Evolutionary conservation across 2,797 vertebrate species (phyloP).

Genomic region (Hippopotamyrus pictus): DNA sequence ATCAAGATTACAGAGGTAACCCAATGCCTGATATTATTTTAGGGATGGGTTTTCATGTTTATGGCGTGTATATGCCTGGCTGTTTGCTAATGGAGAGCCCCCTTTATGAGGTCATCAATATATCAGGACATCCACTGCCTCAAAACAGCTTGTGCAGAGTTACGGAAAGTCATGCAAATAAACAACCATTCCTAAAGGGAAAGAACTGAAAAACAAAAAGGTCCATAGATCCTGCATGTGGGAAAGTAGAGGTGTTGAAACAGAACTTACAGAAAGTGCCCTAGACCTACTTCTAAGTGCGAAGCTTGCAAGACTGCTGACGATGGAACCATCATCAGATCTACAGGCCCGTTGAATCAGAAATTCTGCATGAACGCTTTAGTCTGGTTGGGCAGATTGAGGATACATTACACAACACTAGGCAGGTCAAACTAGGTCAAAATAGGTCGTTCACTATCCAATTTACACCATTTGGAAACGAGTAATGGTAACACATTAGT

Average conservation of each 20-base stretch:
- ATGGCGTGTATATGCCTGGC: neutral
- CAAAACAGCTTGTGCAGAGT: neutral
- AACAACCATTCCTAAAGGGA: neutral
- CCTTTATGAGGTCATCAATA: neutral
- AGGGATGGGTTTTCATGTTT: neutral
- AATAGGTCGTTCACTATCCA: neutral
- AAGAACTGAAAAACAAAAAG: neutral
- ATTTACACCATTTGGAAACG: neutral
- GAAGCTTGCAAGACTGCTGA: neutral
- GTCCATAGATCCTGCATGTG: neutral
- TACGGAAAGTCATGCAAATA: neutral
- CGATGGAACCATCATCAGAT: neutral
- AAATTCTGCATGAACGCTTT: neutral
- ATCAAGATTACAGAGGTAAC: slow-evolving; percentile 1
- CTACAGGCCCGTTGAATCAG: neutral
- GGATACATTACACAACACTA: neutral
- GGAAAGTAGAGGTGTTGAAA: neutral
- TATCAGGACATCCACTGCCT: neutral
- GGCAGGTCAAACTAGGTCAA: neutral
- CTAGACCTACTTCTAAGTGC: neutral
- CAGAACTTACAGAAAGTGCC: neutral
- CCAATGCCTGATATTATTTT: neutral
- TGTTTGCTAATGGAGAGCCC: neutral
- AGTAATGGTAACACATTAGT: neutral
- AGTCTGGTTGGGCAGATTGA: neutral